These are phyloP conservation scores for Hermaeophaga mercurialis DNA, from an alignment of 2,888 invertebrate genomes.

Conservation along the genomic window DNA sequence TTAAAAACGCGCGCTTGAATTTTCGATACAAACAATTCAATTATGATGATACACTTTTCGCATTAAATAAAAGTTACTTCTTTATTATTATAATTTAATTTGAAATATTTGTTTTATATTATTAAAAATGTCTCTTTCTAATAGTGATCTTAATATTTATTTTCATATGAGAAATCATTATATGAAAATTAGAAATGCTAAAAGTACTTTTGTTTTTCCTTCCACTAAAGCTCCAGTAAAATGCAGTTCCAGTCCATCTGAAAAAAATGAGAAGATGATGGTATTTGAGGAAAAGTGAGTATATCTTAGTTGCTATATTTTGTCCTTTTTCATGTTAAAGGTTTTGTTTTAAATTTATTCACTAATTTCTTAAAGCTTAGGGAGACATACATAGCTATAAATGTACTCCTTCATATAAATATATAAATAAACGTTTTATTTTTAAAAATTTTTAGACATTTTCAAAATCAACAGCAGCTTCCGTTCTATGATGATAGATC, in stretches of 20 bases:
- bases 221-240: constrained; percentile 46
- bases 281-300: constrained; percentile 25
- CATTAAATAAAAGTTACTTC: background rate
- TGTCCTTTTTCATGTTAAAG: too few species aligned
- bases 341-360: too few species aligned
- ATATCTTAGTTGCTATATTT: background rate
- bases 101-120: constrained; percentile 1
- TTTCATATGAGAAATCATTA: constrained; percentile 59
- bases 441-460: constrained; percentile 20
- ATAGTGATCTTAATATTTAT: constrained; percentile 47
- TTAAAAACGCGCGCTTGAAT: constrained; percentile 17
- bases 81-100: background rate
- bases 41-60: background rate
- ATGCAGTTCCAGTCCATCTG: constrained; percentile 25
- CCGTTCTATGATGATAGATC: constrained; percentile 14
- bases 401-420: too few species aligned
- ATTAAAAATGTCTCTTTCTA: constrained; percentile 41
- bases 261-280: constrained; percentile 23
- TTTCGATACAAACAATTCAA: constrained; percentile 21
- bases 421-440: too few species aligned
- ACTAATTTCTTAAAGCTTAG: too few species aligned
- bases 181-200: constrained; percentile 52
- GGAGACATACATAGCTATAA: too few species aligned
- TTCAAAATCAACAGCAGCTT: constrained; percentile 14
- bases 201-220: constrained; percentile 54